Evolutionary conservation across 1,140 invertebrate species (phyloP).

Genomic region (Eufriesea mexicana): DNA sequence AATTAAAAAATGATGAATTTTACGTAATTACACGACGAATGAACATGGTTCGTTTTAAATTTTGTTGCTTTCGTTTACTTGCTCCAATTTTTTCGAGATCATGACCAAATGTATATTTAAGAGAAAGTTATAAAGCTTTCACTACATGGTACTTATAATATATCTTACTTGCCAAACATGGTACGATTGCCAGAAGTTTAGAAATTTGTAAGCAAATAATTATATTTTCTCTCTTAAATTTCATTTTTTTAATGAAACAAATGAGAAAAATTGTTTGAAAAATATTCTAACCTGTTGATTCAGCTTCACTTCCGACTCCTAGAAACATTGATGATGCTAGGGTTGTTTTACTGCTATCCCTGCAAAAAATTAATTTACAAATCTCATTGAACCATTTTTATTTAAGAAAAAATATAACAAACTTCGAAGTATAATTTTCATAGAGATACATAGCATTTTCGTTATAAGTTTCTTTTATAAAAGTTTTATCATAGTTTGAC

Average conservation of each 20-base stretch:
- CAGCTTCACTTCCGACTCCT: constrained; percentile 25
- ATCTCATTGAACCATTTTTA: not conserved
- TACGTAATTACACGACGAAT: not conserved
- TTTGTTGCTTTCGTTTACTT: constrained; percentile 63
- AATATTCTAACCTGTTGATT: constrained; percentile 33
- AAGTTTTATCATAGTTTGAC: not conserved
- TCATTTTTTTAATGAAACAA: not conserved
- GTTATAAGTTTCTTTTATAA: not conserved
- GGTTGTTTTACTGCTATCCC: constrained; percentile 60
- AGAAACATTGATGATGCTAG: constrained; percentile 58
- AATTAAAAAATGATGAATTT: not conserved
- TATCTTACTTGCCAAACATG: not conserved
- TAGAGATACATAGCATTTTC: constrained; percentile 52
- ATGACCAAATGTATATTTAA: constrained; percentile 32
- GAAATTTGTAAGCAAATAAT: not conserved
- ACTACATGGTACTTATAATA: constrained; percentile 45
- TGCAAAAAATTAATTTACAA: constrained; percentile 53
- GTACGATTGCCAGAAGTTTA: not conserved
- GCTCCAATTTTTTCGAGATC: constrained; percentile 60
- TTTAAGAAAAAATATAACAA: constrained; percentile 44
- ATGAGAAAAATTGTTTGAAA: not conserved
- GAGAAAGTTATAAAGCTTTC: constrained; percentile 71
- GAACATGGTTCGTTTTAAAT: not conserved
- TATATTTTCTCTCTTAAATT: not conserved
- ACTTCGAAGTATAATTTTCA: constrained; percentile 61